A percentile compares a stretch with the other conserved stretches of the same genome.
Conservation (phyloP, 30 jellyfish, hydroid and myxozoan genomes). For the Chrysaora quinquecirrha region DNA sequence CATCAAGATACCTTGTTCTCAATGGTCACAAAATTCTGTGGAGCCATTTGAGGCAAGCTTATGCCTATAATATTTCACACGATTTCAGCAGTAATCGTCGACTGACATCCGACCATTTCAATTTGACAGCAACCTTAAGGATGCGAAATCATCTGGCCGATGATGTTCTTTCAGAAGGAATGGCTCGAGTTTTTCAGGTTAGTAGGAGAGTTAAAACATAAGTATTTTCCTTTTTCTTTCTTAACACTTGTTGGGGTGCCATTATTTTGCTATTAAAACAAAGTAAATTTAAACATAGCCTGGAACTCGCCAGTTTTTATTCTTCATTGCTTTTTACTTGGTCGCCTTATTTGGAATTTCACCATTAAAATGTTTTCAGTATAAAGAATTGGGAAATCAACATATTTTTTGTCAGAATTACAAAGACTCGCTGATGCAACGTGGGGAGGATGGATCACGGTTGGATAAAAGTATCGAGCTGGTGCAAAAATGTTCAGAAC, state of each 20-base stretch:
- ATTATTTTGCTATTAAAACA: not conserved
- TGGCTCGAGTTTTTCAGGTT: constrained; percentile 18
- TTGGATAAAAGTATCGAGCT: not conserved
- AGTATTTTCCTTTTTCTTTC: not conserved
- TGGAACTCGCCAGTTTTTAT: no score
- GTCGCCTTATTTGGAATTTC: no score
- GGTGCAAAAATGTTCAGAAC: not conserved
- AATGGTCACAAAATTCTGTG: constrained; percentile 8
- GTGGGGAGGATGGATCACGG: not conserved
- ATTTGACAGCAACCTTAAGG: constrained; percentile 12
- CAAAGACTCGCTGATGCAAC: not conserved
- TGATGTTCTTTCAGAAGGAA: no score
- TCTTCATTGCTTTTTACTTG: no score
- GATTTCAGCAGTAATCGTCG: constrained; percentile 3
- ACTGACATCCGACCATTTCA: constrained; percentile 14
- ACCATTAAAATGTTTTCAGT: no score
- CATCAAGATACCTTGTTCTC: not conserved
- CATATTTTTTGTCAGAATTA: not conserved
- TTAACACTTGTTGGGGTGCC: not conserved
- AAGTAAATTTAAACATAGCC: no score
- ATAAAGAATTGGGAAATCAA: no score
- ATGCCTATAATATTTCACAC: constrained; percentile 1
- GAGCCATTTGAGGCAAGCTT: constrained; percentile 5
- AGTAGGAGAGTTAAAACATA: not conserved
- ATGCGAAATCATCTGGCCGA: constrained; percentile 15